Evolutionary conservation across 2,888 invertebrate genomes (phyloP), one percentile per base, ranked within the genome.

Genomic region (Parthenolecanium corni): DNA sequence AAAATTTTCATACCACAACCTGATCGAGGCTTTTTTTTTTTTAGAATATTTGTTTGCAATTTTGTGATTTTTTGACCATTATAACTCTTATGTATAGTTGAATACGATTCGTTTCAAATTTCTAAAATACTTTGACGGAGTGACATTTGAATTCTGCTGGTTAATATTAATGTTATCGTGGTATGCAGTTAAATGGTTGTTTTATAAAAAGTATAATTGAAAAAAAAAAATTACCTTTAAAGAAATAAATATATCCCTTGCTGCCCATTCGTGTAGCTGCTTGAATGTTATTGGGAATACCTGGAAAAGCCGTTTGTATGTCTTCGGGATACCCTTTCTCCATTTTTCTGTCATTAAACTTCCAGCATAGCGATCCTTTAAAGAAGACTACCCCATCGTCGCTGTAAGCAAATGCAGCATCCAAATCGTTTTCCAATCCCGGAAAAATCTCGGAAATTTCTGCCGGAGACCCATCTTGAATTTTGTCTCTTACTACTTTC

Each of bases 341-440:
- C 76, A 89, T 80, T 70, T 81, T 82, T 71, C 83, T 84, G 58
- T 89, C 87, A 46, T 85, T 82, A 73, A 86, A 95, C 72, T 93
- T 81, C 93, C 94, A 96, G 75, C 96, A 96, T 72, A 88, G 84
- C 46, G 87, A 40, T 6, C 86, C 95, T 79, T 95, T 95, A 79
- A 97, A 96, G 80, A 97, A 92, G 76, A 93, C 97, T 0, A 93
- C 93, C 75, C 93, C 93, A 68, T 94, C 94, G 73, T 94, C 92
- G 74, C 89, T 89, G 76, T 92, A 92, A 0, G 91, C 91, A 71
- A 96, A 90, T 6, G 94, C 93, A 2, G 94, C 92, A 73, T 97
- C 91, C 52, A 97, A 84, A 72, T 90, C 83, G 62, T 85, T 85
- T 18, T 90, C 85, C 58, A 96, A 77, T 51, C 86, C 88, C 42